A percentile compares a stretch with the other conserved stretches of the same genome.
Conservation (phyloP, 2,888 invertebrate species). For the Caenorhabditis afra region DNA sequence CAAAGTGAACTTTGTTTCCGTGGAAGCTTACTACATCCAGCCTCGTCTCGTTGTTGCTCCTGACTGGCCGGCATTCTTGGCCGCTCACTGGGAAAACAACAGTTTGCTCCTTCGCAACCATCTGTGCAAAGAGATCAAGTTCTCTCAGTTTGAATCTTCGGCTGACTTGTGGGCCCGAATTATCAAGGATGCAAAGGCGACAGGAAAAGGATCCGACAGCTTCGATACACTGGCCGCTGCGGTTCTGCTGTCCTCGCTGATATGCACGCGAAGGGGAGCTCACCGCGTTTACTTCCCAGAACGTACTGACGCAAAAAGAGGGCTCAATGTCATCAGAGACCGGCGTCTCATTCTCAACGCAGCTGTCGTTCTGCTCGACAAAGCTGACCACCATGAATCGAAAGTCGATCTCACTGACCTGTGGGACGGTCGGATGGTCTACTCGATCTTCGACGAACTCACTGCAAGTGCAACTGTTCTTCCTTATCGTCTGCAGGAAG, state of each 20-base stretch:
- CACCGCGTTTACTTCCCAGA: slow-evolving; percentile 63
- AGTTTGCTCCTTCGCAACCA: slow-evolving; percentile 51
- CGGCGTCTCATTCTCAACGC: slow-evolving; percentile 69
- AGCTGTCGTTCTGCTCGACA: slow-evolving; percentile 64
- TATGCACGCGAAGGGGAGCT: slow-evolving; percentile 69
- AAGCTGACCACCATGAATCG: slow-evolving; percentile 49
- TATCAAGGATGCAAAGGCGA: slow-evolving; percentile 65
- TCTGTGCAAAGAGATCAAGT: slow-evolving; percentile 55
- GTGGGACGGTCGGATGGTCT: slow-evolving; percentile 79
- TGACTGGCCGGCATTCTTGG: slow-evolving; percentile 72
- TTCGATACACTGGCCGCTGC: slow-evolving; percentile 76
- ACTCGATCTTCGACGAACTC: slow-evolving; percentile 71
- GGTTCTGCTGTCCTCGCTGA: slow-evolving; percentile 73
- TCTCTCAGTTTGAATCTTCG: slow-evolving; percentile 47
- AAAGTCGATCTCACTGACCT: slow-evolving; percentile 71
- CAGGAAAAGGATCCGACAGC: slow-evolving; percentile 61
- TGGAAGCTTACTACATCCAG: slow-evolving; percentile 74
- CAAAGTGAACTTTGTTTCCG: slow-evolving; percentile 75
- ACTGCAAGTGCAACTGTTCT: slow-evolving; percentile 69
- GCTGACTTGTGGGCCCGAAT: slow-evolving; percentile 73
- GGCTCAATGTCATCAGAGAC: slow-evolving; percentile 67
- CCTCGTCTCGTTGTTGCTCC: slow-evolving; percentile 60
- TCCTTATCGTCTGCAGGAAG: slow-evolving; percentile 76
- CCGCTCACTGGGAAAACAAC: slow-evolving; percentile 71
- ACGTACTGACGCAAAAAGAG: slow-evolving; percentile 62